These are phyloP conservation scores for Gila orcuttii DNA, from an alignment of 2,113 vertebrate species.

Conservation along the genomic window DNA sequence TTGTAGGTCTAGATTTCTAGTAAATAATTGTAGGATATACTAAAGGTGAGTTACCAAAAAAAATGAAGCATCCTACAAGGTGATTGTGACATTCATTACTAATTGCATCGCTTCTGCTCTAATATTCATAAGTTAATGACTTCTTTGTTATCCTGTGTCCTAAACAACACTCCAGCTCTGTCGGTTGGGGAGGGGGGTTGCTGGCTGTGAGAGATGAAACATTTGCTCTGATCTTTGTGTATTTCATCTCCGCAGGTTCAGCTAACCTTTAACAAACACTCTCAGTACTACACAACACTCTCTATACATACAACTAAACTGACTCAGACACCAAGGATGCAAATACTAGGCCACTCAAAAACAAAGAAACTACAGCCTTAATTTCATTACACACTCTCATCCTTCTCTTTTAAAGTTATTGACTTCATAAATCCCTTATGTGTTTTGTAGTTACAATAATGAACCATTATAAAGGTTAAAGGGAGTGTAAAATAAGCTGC, in stretches of 20 bases:
- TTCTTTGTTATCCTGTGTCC: constrained; percentile 26
- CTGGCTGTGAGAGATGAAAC: constrained; percentile 49
- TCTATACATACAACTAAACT: constrained; percentile 6
- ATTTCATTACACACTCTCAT: neutral
- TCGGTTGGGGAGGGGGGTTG: neutral
- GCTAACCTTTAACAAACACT: constrained; percentile 44
- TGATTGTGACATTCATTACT: constrained; percentile 11
- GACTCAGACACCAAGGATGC: neutral
- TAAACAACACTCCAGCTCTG: constrained; percentile 42
- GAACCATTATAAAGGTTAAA: neutral
- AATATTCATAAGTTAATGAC: constrained; percentile 34
- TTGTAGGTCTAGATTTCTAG: neutral
- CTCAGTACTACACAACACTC: neutral
- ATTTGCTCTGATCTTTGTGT: constrained; percentile 44
- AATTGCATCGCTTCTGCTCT: neutral
- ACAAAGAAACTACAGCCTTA: neutral
- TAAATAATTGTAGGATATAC: neutral
- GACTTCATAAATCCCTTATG: neutral
- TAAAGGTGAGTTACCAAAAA: neutral
- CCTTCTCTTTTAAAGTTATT: neutral
- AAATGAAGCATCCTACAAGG: neutral
- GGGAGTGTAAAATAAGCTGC: neutral
- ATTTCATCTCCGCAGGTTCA: constrained; percentile 32
- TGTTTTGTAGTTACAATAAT: neutral
- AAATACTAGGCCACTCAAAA: neutral